Percentiles rank a stretch among this genome's conserved stretches.
phyloP scores from a whole-genome alignment of 2,797 vertebrate genomes.

The Sparidentex hasta region DNA sequence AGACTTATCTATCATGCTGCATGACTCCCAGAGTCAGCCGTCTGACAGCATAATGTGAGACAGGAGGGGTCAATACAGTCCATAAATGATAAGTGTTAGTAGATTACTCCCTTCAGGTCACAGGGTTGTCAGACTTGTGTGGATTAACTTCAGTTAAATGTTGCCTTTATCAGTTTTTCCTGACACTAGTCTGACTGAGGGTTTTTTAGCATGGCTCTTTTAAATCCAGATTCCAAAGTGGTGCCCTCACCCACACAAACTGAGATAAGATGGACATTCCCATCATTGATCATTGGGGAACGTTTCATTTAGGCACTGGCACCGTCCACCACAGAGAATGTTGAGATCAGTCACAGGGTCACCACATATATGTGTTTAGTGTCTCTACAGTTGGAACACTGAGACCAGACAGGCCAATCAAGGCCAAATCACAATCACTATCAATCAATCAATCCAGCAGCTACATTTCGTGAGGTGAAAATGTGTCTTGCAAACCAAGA shows the following conservation, averaged over 20 bases:
- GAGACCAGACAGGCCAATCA: no score
- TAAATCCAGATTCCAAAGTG: not conserved
- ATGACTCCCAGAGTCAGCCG: slow-evolving; percentile 19
- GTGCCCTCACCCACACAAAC: not conserved
- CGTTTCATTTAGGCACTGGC: not conserved
- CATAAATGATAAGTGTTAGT: not conserved
- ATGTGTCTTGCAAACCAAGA: not conserved
- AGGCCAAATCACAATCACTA: no score
- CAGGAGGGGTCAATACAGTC: slow-evolving; percentile 15
- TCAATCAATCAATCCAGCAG: not conserved
- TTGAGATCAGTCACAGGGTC: not conserved
- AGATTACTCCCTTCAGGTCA: slow-evolving; percentile 28
- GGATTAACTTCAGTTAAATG: slow-evolving; percentile 11
- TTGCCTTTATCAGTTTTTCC: slow-evolving; percentile 2
- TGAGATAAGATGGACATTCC: not conserved
- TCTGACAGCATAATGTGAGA: slow-evolving; percentile 25
- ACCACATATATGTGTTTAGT: not conserved
- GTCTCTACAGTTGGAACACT: not conserved
- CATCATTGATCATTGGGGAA: no score
- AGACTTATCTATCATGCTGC: not conserved
- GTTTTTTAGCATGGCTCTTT: not conserved
- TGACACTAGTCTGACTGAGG: not conserved
- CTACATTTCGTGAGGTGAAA: not conserved
- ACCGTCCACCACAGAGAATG: not conserved
- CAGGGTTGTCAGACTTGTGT: slow-evolving; percentile 12